Base-by-base conservation (phyloP, 2,797 vertebrate species). In the Sebastes trivittatus region DNA sequence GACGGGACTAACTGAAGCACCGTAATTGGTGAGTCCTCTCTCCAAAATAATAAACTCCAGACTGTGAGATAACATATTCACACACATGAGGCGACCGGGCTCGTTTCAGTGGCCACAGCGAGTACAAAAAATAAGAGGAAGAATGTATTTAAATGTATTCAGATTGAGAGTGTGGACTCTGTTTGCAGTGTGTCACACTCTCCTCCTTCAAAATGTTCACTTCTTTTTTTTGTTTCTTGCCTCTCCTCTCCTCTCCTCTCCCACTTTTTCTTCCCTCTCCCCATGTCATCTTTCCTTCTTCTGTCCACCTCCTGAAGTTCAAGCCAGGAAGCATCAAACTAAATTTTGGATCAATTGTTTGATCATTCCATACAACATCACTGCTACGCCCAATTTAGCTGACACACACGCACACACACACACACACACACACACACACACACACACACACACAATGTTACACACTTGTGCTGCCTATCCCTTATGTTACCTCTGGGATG, bases 401-500 rank as follows among this genome's bases (percentile, higher is more conserved):
- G 29, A 54, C 63, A 58, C 36, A 38, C 36, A 38, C 36, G 18
- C 76, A 75, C 76, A 78, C 30, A 0, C 32, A 30, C 30, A 9
- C 9, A 3, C 30, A 9, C 32, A 30, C 30, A 9, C 9, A 3
- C 30, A 9, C 46, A 49, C 65, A 66, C 64, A 72, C 63, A 70
- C 49, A 59, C 65, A 74, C 36, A 34, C 49, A 52, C 65, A 77
- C 64, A 72, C 59, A 73, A 58, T 3, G 1, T 22, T 2, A 34
- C 76, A 75, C 76, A 80, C 70, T 87, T 80, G 62, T 69, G 73
- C 14, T 23, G 82, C 89, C 87, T 75, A 81, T 87, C 85, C 84
- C 78, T 87, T 81, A 83, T 88, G 81, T 82, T 86, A 83, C 90
- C 87, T 89, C 82, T 81, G 85, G 89, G 92, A 89, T 78, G 73